Conservation (phyloP, 2,888 invertebrate genomes). For the Clostera curtula region DNA sequence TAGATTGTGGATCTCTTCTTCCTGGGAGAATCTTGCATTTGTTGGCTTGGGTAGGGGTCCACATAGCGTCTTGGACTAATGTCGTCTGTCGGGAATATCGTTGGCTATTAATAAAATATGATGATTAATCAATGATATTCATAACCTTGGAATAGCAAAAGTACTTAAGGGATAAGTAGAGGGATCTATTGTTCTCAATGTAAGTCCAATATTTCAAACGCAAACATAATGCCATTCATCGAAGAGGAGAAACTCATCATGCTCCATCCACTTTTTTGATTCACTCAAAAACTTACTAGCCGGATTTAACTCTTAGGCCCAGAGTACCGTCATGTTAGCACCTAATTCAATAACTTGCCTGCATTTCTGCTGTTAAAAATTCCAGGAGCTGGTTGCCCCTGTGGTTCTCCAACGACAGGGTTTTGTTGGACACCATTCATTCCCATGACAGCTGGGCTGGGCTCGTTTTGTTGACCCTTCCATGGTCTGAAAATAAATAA, state of each 20-base stretch:
- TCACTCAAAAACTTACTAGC: no score
- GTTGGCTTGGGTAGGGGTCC: conserved; percentile 64
- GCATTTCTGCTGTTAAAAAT: conserved; percentile 66
- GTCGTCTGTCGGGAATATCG: conserved; percentile 66
- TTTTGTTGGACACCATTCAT: conserved; percentile 58
- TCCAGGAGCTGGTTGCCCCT: conserved; percentile 53
- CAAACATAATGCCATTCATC: no score
- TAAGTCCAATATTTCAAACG: no score
- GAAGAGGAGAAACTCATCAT: no score
- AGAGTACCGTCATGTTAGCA: no score
- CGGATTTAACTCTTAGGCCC: no score
- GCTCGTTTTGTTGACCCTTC: conserved; percentile 68
- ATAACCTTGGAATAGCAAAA: no score
- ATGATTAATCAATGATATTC: conserved; percentile 22
- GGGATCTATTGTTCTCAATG: no score
- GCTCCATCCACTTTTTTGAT: no score
- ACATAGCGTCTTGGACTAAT: conserved; percentile 60
- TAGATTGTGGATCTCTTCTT: conserved; percentile 56
- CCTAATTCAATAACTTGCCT: conserved; percentile 50
- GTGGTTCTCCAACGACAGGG: conserved; percentile 48
- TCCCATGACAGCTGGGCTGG: conserved; percentile 59
- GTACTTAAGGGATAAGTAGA: no score
- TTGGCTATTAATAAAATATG: conserved; percentile 58
- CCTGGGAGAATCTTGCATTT: conserved; percentile 61
- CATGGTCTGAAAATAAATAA: conserved; percentile 42